phyloP scores from a whole-genome alignment of 2,113 vertebrate species.

The Anolis sagrei region DNA sequence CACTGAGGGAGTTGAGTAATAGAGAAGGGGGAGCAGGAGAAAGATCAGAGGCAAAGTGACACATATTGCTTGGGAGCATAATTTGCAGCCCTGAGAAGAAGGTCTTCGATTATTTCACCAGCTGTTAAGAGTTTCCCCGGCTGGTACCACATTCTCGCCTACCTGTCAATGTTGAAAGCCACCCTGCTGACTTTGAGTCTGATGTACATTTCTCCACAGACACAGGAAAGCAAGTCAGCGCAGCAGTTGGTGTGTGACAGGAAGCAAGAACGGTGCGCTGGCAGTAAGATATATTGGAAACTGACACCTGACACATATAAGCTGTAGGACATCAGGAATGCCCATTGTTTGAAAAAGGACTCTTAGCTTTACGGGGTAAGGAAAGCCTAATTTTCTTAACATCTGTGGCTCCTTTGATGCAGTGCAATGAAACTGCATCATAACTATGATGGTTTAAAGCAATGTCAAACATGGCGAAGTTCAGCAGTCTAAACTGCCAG shows the following conservation, averaged over 20 bases:
- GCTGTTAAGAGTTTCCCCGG: conserved; percentile 27
- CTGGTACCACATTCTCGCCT: conserved; percentile 6
- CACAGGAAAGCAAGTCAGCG: conserved; percentile 8
- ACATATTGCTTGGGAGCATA: not conserved
- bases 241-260: conserved; percentile 10
- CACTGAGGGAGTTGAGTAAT: not conserved
- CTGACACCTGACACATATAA: conserved; percentile 2
- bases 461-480: not conserved
- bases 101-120: conserved; percentile 33
- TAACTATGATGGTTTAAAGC: conserved; percentile 20
- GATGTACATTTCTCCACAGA: conserved; percentile 35
- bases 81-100: conserved; percentile 27
- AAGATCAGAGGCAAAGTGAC: not conserved
- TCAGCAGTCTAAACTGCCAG: not conserved
- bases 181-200: conserved; percentile 10
- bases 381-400: conserved; percentile 24
- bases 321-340: conserved; percentile 6
- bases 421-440: conserved; percentile 18
- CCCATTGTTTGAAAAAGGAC: not conserved
- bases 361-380: not conserved
- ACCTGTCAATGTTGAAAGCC: conserved; percentile 32
- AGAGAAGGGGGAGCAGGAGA: not conserved
- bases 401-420: not conserved
- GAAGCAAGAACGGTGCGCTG: accelerated
- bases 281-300: conserved; percentile 11